Conservation (phyloP, 2,888 invertebrate genomes). For the Malachius bipustulatus region DNA sequence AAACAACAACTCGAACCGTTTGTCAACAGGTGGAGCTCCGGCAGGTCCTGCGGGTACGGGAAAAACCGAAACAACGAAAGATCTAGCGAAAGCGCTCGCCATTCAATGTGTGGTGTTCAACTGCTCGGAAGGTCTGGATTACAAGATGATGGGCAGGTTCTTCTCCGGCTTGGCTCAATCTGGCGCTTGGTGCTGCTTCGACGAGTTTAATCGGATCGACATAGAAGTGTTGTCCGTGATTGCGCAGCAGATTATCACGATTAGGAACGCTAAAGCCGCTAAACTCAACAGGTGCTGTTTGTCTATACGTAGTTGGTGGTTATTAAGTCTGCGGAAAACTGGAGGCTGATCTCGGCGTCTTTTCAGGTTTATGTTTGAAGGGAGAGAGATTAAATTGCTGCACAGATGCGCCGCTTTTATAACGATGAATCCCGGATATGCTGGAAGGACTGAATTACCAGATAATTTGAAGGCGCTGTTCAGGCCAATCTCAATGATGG, state of each 20-base stretch:
- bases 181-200: slow-evolving; percentile 88
- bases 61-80: slow-evolving; percentile 86
- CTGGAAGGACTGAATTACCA: slow-evolving; percentile 77
- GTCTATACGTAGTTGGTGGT: too few species aligned
- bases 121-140: slow-evolving; percentile 68
- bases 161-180: slow-evolving; percentile 83
- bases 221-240: slow-evolving; percentile 84
- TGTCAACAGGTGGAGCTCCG: slow-evolving; percentile 61
- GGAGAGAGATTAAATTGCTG: slow-evolving; percentile 72
- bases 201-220: slow-evolving; percentile 84
- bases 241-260: slow-evolving; percentile 80
- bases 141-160: slow-evolving; percentile 82
- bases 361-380: slow-evolving; percentile 75
- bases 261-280: slow-evolving; percentile 71
- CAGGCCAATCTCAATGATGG: slow-evolving; percentile 85
- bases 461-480: slow-evolving; percentile 82
- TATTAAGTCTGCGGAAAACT: too few species aligned
- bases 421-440: slow-evolving; percentile 89
- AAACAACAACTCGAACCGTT: neutral
- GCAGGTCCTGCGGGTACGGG: slow-evolving; percentile 84
- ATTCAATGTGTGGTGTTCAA: slow-evolving; percentile 88
- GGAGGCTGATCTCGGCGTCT: neutral
- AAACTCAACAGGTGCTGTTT: slow-evolving; percentile 46
- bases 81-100: slow-evolving; percentile 75
- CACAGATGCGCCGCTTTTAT: slow-evolving; percentile 76